Base-by-base conservation (phyloP, 2,888 invertebrate genomes). In the Dasypolia templi region DNA sequence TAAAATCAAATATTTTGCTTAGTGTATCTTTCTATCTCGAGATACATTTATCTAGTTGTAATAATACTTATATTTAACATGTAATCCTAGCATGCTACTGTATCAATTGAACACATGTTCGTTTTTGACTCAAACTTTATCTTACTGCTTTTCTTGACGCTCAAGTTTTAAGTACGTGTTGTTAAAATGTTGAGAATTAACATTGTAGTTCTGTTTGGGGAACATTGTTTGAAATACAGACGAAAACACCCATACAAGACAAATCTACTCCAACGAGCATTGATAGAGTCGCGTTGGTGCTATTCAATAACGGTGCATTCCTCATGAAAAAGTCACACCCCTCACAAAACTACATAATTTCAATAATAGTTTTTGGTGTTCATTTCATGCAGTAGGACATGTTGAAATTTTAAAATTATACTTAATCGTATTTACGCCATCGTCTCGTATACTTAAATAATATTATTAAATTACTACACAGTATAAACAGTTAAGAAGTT, bases 331-430 rank as follows among this genome's bases (percentile, higher is more conserved):
- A 63, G 42, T n/a, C 56, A 26, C 35, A 59, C 56, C 68, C 68
- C 75, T 62, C 2, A 75, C 73, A 72, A 82, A 77, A 74, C 85
- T 74, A 84, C 72, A 84, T 62, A 61, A 22, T 46, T 80, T 72
- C 39, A 63, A 49, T 59, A 73, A 64, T 71, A 63, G 42, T 66
- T 73, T 77, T 88, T 87, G 91, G 93, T 93, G 93, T 89, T 94
- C 93, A 90, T 92, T 93, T 92, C 89, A 87, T 93, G 91, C 93
- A 93, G 92, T 93, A 92, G 82, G 75, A 72, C 86, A 89, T 91
- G 90, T 89, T 82, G 82, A 88, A 87, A 22, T 72, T 80, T 75
- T 63, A 72, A 82, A 66, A 63, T 49, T 72, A 81, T 78, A 78
- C 77, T 77, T 81, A 79, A 77, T 77, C 73, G 73, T 78, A 80